phyloP scores from a whole-genome alignment of 2,888 invertebrate genomes.

The Lasioglossum villosulum region DNA sequence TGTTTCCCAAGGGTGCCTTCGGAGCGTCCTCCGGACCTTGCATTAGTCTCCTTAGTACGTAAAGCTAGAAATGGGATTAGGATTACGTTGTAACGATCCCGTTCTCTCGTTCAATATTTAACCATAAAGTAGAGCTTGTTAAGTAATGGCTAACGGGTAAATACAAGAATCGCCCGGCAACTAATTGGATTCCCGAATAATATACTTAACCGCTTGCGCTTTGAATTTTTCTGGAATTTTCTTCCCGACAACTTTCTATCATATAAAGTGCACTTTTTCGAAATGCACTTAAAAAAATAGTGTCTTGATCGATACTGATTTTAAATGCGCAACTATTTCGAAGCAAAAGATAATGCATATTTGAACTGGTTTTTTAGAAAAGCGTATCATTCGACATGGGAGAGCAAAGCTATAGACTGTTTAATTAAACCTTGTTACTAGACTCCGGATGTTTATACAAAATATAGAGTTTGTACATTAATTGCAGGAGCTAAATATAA shows the following conservation, averaged over 20 bases:
- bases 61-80: constrained; percentile 88
- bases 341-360: background rate
- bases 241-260: background rate
- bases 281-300: background rate
- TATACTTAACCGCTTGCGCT: constrained; percentile 15
- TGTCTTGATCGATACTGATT: background rate
- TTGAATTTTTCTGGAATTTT: background rate
- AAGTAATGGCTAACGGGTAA: constrained; percentile 39
- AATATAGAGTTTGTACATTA: too few relatives aligned
- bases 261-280: background rate
- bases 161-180: constrained; percentile 1
- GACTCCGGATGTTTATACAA: too few relatives aligned
- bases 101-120: constrained; percentile 54
- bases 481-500: too few relatives aligned
- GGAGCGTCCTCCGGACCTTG: constrained; percentile 94
- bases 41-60: constrained; percentile 94
- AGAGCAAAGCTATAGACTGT: background rate
- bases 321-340: background rate
- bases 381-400: background rate
- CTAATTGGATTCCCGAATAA: constrained; percentile 34
- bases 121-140: constrained; percentile 51
- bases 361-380: background rate
- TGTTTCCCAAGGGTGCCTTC: constrained; percentile 96
- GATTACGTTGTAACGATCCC: constrained; percentile 49
- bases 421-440: background rate